phyloP scores from a whole-genome alignment of 1,140 invertebrate species.

The Doryteuthis pealeii region DNA sequence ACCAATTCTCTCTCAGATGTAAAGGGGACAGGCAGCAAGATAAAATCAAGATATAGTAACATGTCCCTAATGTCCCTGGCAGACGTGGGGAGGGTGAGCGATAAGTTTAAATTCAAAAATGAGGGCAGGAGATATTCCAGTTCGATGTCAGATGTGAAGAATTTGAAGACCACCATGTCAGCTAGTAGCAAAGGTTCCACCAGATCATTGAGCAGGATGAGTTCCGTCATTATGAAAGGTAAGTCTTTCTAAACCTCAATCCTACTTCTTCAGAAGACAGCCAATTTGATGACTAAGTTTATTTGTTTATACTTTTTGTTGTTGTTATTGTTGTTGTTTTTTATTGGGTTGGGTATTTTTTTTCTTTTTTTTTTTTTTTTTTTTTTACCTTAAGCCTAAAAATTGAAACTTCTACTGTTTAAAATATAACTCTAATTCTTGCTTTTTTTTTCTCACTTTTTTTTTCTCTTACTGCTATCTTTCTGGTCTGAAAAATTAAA shows the following conservation, averaged over 20 bases:
- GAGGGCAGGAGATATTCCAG: conserved; percentile 1
- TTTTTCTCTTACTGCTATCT: no score
- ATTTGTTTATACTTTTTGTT: no score
- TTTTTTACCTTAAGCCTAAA: no score
- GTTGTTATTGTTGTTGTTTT: no score
- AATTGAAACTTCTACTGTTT: no score
- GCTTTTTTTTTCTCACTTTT: no score
- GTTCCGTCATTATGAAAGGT: conserved; percentile 5
- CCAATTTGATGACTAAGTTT: no score
- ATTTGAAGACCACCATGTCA: not conserved
- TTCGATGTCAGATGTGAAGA: conserved; percentile 10
- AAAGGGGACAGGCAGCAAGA: not conserved
- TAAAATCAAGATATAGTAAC: not conserved
- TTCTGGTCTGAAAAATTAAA: no score
- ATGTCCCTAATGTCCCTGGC: not conserved
- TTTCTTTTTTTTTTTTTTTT: no score
- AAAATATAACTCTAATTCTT: no score
- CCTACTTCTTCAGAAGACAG: no score
- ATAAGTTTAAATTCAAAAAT: not conserved
- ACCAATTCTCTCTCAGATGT: not conserved
- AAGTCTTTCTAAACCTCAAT: not conserved
- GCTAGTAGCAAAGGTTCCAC: not conserved
- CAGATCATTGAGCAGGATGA: not conserved
- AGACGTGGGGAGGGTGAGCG: not conserved
- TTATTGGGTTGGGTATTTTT: no score